Evolutionary conservation across 2,797 vertebrate species (phyloP), one percentile per base, ranked within the genome.

Genomic region (Rhadinocentrus ornatus): DNA sequence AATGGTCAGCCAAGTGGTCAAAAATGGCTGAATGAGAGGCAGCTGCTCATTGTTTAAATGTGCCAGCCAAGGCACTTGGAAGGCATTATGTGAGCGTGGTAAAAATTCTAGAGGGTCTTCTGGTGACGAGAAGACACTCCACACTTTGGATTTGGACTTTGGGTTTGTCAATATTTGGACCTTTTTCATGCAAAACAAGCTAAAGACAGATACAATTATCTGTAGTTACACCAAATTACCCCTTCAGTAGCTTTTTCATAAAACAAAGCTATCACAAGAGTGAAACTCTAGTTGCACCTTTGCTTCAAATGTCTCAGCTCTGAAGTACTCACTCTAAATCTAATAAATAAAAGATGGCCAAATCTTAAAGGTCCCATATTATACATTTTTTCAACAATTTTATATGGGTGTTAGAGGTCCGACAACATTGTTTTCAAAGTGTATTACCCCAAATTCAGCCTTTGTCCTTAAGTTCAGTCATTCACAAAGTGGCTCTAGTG

Each of bases 211-310:
- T 12, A 0, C 9, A 41, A 26, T 22, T 20, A 41, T 41, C 4
- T 18, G 15, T 41, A 5, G 16, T 44, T 44, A 44, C 16, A 44
- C 6, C 16, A 16, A 22, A 12, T 9, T 50, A 50, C 7, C 44
- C 44, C 44, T 46, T 8, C 20, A 10, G 20, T 12, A 29, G 8
- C n/a, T 35, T 52, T 12, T 26, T 16, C n/a, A n/a, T n/a, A n/a
- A n/a, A n/a, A n/a, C n/a, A n/a, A n/a, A 64, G 24, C 12, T 59
- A 11, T 20, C 37, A 24, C 26, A n/a, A n/a, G 64, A 68, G 53
- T 2, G 54, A 59, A 44, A n/a, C 56, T 22, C 20, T 59, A 29
- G n/a, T 10, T 32, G 54, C 37, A 52, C 20, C 16, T 7, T 16
- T 18, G 1, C 26, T 27, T 54, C 26, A 27, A 18, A 54, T 29